Conservation (phyloP, 53 echinoderm and acorn worm genomes). For the Echinometra lucunter region DNA sequence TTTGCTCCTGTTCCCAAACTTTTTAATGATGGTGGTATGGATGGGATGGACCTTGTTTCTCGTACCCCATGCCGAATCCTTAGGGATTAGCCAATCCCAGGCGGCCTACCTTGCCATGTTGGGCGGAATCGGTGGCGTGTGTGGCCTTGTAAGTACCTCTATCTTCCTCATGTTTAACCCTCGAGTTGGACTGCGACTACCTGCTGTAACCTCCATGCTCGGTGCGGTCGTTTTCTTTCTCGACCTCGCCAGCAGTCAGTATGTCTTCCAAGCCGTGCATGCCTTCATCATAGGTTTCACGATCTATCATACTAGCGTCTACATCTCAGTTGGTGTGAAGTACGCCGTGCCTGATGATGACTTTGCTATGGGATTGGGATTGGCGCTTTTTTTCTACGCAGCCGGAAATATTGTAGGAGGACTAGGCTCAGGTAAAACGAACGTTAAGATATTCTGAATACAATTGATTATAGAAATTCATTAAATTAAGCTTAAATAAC, state of each 20-base stretch:
- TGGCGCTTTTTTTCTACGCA: background rate
- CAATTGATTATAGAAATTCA: too few relatives aligned
- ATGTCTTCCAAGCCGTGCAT: constrained; percentile 12
- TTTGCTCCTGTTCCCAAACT: background rate
- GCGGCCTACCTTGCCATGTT: constrained; percentile 33
- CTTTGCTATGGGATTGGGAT: constrained; percentile 14
- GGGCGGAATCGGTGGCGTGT: constrained; percentile 3
- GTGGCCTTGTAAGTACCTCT: background rate
- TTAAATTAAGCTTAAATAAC: too few relatives aligned
- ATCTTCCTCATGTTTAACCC: background rate
- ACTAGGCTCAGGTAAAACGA: background rate
- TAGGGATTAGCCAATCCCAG: background rate
- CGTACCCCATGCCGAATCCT: constrained; percentile 18
- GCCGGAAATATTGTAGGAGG: background rate
- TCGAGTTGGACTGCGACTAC: background rate
- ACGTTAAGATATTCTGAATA: too few relatives aligned
- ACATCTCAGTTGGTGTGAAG: background rate
- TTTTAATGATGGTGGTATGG: constrained; percentile 19
- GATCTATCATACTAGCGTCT: background rate
- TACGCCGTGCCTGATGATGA: constrained; percentile 6
- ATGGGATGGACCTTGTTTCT: constrained; percentile 32
- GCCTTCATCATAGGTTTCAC: constrained; percentile 33
- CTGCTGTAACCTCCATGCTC: background rate
- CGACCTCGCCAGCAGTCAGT: background rate
- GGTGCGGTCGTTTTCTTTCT: constrained; percentile 31